These are phyloP conservation scores for Hemibates koningsi DNA, from an alignment of 2,113 vertebrate genomes.

Conservation along the genomic window DNA sequence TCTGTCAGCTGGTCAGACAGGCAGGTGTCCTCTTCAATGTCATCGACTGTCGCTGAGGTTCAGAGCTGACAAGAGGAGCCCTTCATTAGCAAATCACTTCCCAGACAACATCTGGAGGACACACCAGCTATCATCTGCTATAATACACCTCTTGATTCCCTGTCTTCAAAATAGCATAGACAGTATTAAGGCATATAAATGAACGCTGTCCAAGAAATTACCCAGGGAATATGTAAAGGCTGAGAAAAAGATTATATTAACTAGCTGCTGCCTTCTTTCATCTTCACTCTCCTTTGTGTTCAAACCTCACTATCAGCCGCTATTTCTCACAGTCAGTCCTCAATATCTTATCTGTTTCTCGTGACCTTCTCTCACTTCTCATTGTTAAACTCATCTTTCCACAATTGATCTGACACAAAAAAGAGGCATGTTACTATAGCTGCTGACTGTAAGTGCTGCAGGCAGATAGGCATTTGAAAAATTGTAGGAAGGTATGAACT, in stretches of 20 bases:
- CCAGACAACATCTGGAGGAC: constrained; percentile 57
- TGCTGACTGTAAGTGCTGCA: not conserved
- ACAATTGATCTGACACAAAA: not conserved
- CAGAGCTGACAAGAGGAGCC: constrained; percentile 8
- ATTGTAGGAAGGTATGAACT: not conserved
- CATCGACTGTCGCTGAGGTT: not conserved
- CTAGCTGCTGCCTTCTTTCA: not conserved
- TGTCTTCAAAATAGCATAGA: not conserved
- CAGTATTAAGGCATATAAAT: not conserved
- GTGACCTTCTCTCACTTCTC: not conserved
- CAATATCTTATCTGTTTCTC: not conserved
- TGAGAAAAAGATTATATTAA: not conserved
- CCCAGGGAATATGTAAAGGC: not conserved
- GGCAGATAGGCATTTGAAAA: not conserved
- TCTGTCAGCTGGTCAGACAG: not conserved
- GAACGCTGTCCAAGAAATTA: not conserved
- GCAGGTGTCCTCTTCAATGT: constrained; percentile 39
- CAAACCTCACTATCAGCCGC: not conserved
- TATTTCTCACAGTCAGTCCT: not conserved
- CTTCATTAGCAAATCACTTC: constrained; percentile 49
- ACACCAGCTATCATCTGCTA: constrained; percentile 9
- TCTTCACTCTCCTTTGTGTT: not conserved
- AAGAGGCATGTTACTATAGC: not conserved
- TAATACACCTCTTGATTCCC: not conserved
- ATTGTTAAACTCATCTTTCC: not conserved